A percentile compares a stretch with the other conserved stretches of the same genome.
These are phyloP conservation scores for Pedetes capensis DNA, from an alignment of 2,113 vertebrate species.

Conservation along the genomic window DNA sequence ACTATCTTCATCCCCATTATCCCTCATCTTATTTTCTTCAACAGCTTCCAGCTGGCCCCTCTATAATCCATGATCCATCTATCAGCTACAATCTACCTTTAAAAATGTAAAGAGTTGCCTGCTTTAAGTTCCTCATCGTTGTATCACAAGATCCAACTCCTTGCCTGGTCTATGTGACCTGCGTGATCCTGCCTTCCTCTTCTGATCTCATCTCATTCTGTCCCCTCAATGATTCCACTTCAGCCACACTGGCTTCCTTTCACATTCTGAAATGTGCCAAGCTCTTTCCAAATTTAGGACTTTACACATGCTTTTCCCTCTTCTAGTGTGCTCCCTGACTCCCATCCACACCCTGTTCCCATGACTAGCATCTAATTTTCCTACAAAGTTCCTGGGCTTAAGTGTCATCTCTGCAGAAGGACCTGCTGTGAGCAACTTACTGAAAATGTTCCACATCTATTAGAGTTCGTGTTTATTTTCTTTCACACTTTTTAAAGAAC, in stretches of 20 bases:
- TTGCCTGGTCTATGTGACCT: not conserved
- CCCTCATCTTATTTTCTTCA: not conserved
- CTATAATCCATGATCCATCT: not conserved
- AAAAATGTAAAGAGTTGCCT: not conserved
- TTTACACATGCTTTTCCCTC: conserved; percentile 27
- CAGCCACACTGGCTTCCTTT: not conserved
- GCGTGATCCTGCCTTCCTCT: not conserved
- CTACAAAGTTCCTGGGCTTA: not conserved
- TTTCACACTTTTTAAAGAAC: not conserved
- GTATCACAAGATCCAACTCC: not conserved
- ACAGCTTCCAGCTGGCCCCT: not conserved
- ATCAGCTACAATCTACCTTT: not conserved
- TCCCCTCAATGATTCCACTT: not conserved
- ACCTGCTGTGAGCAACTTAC: not conserved
- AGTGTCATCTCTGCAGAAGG: not conserved
- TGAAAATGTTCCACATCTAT: not conserved
- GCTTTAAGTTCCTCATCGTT: not conserved
- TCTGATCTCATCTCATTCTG: not conserved
- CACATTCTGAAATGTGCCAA: not conserved
- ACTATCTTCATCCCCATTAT: not conserved
- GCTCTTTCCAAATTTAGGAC: conserved; percentile 58
- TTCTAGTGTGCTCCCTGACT: not conserved
- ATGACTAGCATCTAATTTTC: conserved; percentile 45
- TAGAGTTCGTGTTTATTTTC: not conserved
- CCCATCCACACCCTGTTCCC: not conserved